These are phyloP conservation scores for Caenorhabditis imperialis DNA, from an alignment of 2,888 invertebrate genomes.

Conservation along the genomic window DNA sequence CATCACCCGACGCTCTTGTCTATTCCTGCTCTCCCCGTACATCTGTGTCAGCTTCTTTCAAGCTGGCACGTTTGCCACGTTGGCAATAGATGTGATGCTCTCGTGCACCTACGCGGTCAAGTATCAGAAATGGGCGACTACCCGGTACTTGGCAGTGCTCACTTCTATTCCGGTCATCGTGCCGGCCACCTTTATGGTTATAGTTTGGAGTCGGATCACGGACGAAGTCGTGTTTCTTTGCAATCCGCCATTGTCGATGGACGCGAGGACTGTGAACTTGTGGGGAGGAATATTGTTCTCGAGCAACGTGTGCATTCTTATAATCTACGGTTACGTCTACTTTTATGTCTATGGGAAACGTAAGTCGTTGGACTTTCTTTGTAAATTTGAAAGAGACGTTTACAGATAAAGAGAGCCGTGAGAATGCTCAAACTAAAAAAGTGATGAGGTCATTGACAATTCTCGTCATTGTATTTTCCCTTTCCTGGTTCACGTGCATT, in stretches of 20 bases:
- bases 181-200: constrained; percentile 20
- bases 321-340: constrained; percentile 39
- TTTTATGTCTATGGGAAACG: constrained; percentile 22
- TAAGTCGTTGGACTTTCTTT: background rate
- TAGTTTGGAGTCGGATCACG: constrained; percentile 22
- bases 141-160: constrained; percentile 14
- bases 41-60: constrained; percentile 32
- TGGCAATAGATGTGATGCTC: constrained; percentile 30
- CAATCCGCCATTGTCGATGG: too few species aligned
- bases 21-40: constrained; percentile 28
- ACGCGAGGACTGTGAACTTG: constrained; percentile 10
- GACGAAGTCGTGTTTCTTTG: too few species aligned
- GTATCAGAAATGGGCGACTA: constrained; percentile 28
- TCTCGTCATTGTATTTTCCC: constrained; percentile 28
- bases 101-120: constrained; percentile 16
- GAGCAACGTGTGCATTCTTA: too few species aligned
- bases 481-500: constrained; percentile 40
- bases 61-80: constrained; percentile 16
- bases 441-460: constrained; percentile 31
- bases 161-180: constrained; percentile 9
- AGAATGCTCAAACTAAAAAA: constrained; percentile 17
- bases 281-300: constrained; percentile 21
- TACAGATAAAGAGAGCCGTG: constrained; percentile 19
- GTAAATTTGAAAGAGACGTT: background rate
- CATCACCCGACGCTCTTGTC: constrained; percentile 9